Base-by-base conservation (phyloP, 64 coral and sea anemone species). In the Porites australiensis region DNA sequence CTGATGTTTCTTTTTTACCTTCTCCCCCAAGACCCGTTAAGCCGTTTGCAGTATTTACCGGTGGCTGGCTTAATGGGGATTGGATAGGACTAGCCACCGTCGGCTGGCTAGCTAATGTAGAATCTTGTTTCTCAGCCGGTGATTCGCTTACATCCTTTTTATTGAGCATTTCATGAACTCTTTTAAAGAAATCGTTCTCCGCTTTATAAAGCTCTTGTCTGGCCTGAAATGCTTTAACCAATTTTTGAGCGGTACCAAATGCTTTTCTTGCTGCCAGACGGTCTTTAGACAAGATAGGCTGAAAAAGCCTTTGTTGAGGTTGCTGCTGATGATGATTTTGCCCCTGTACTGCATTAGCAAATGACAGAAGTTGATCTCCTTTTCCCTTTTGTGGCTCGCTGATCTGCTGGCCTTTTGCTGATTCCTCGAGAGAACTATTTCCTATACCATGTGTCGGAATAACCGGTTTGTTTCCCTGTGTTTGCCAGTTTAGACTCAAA, bases 121-220 rank as follows among this genome's bases (percentile, higher is more conserved):
- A 73, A 7, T 64, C 70, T 60, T 22, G 52, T 18, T 48, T 22
- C 18, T 11, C 27, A 44, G n/a, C 61, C 58, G 16, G 27, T 2
- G 69, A 50, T 14, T 18, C 48, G 5, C 75, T 58, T 62, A 18
- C n/a, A 14, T 74, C 71, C 4, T 77, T 96, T 88, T 94, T 91
- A 55, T 82, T 94, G 22, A 98, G 72, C 95, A 98, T 98, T 64
- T 98, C 95, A 27, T 98, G 93, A 19, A 98, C 52, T 50, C 94
- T 98, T 65, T 91, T 93, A 22, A 91, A 90, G 86, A 98, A 98
- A 18, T 91, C 95, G 19, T 88, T 69, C 44, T 98, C 95, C 68
- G 95, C 95, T 43, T 87, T 94, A 51, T 94, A 98, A 74, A 98
- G 92, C 16, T 98, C 78, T 91, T 98, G 92, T 64, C 95, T 78